Evolutionary conservation across 1,140 invertebrate genomes (phyloP), one percentile per base, ranked within the genome.

Genomic region (Bilobella aurantiaca): DNA sequence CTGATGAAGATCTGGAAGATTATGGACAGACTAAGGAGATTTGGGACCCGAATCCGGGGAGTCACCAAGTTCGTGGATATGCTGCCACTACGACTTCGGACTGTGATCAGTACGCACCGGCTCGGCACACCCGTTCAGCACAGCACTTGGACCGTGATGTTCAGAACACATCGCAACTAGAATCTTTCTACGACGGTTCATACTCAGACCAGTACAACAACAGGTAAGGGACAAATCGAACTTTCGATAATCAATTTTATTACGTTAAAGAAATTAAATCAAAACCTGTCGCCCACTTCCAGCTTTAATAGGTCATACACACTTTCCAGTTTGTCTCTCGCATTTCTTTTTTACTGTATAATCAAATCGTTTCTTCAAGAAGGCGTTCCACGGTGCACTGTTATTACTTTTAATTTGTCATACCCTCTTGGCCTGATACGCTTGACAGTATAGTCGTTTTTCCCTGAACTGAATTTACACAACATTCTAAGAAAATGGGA

Each of bases 1-100:
- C 89, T 75, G 88, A 90, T 49, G 60, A 53, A 53, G 46, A 29
- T 30, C 64, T 65, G 67, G 68, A 69, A 64, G 70, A 73, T 64
- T 58, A 61, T 29, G 34, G 34, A 42, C 8, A 8, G 58, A 37
- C 32, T 37, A 31, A 14, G 29, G 8, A 58, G 29, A 58, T 28
- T 58, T 25, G 25, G 12, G 25, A 8, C 21, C 12, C 49, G 12
- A 23, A 5, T 5, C 5, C 8, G 14, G 23, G 5, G 2, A 58
- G 28, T 29, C 23, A 30, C 8, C 5, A 27, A 3, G 30, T 3
- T 3, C 3, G 57, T 2, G 12, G 12, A 3, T 30, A 27, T 21
- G 27, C 1, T 60, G 21, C 42, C 29, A 49, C 2, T n/a, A 21
- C 3, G 2, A 14, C 49, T 53, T 53, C 49, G 18, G 28, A 56